Evolutionary conservation across 1,140 invertebrate genomes (phyloP).

Genomic region (Eueides isabella): DNA sequence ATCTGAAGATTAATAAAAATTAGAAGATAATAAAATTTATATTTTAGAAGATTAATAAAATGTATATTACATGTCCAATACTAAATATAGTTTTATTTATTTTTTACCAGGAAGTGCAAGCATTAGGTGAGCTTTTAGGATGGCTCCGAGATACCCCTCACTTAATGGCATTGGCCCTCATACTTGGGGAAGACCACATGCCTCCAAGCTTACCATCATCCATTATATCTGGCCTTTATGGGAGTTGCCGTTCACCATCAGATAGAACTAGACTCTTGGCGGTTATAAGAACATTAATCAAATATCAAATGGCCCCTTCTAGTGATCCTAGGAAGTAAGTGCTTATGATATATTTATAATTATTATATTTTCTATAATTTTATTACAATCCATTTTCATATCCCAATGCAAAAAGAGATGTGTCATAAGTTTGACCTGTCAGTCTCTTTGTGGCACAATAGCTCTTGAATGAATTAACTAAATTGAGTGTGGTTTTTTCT

Average conservation of each 20-base stretch:
- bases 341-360: neutral
- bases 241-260: conserved; percentile 88
- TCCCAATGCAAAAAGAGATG: too few species aligned
- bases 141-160: conserved; percentile 90
- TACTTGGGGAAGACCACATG: conserved; percentile 87
- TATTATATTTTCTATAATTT: neutral
- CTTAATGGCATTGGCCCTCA: conserved; percentile 90
- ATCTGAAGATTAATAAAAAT: neutral
- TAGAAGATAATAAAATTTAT: too few species aligned
- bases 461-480: too few species aligned
- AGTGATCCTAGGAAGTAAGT: conserved; percentile 91
- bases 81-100: neutral
- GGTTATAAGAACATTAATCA: conserved; percentile 91
- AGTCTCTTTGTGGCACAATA: too few species aligned
- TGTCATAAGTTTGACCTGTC: neutral
- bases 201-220: conserved; percentile 86
- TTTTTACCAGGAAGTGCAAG: conserved; percentile 85
- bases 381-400: neutral
- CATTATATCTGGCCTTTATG: conserved; percentile 92
- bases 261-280: conserved; percentile 92
- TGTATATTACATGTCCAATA: neutral
- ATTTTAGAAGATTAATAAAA: neutral
- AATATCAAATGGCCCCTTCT: conserved; percentile 90
- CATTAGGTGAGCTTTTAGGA: conserved; percentile 91
- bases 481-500: too few species aligned